phyloP scores from a whole-genome alignment of 2,113 vertebrate genomes.

The Microtus oregoni region DNA sequence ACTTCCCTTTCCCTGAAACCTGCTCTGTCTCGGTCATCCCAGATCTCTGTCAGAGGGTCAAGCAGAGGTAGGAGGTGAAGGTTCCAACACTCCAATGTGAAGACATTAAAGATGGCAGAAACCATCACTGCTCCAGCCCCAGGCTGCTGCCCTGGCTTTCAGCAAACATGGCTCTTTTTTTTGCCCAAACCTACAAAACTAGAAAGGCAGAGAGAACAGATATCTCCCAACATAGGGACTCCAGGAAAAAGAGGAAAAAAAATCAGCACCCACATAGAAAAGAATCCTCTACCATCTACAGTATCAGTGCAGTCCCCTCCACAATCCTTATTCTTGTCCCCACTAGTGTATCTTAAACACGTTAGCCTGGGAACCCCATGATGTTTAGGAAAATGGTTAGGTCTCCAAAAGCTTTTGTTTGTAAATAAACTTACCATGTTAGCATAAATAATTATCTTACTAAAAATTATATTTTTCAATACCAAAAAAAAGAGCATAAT shows the following conservation, averaged over 20 bases:
- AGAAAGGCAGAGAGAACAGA: not conserved
- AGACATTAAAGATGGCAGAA: not conserved
- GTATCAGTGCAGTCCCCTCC: not conserved
- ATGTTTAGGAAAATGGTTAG: not conserved
- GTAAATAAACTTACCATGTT: conserved; percentile 4
- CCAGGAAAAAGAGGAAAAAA: not conserved
- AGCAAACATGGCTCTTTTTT: not conserved
- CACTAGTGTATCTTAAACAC: not conserved
- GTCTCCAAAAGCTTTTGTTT: not conserved
- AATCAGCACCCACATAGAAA: rapidly evolving
- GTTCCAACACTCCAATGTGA: not conserved
- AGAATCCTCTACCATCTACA: not conserved
- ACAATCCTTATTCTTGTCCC: not conserved
- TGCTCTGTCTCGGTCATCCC: not conserved
- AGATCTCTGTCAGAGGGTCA: not conserved
- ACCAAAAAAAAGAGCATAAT: not conserved
- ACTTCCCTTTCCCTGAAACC: not conserved
- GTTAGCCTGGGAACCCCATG: not conserved
- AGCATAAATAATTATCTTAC: not conserved
- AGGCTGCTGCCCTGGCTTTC: not conserved
- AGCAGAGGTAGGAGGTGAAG: not conserved
- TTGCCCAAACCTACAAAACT: not conserved
- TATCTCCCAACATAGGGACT: not conserved
- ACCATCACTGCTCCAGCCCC: not conserved
- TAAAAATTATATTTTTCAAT: not conserved